Conservation (phyloP, 2,888 invertebrate species). For the Dryococelus australis region DNA sequence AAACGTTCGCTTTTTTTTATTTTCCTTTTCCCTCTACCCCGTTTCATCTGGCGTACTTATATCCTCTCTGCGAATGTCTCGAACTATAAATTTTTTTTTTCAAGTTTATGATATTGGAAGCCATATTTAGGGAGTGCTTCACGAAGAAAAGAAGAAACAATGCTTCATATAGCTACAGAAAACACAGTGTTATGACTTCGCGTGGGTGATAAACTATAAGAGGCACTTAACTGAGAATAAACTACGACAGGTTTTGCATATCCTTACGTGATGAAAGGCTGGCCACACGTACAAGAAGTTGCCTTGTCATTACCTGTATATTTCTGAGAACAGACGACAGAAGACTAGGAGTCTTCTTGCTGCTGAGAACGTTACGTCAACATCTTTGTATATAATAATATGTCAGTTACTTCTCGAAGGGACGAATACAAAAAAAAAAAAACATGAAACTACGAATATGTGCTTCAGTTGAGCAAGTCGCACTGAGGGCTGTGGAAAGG, state of each 20-base stretch:
- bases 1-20: background rate
- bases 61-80: conserved; percentile 18
- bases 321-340: too few relatives aligned
- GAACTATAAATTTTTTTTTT: conserved; percentile 13
- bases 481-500: too few relatives aligned
- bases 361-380: too few relatives aligned
- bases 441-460: too few relatives aligned
- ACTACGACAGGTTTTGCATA: background rate
- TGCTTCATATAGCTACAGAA: background rate
- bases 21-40: background rate
- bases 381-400: too few relatives aligned
- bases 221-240: background rate
- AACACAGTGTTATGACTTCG: background rate
- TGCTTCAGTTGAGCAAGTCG: too few relatives aligned
- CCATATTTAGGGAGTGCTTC: conserved; percentile 4
- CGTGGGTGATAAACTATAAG: background rate
- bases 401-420: too few relatives aligned
- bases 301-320: background rate
- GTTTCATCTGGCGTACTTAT: background rate
- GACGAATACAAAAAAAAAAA: too few relatives aligned
- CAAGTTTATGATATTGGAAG: conserved; percentile 25
- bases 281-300: background rate
- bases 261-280: background rate
- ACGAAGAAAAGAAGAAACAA: background rate
- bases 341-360: too few relatives aligned